Base-by-base conservation (phyloP, 2,797 vertebrate species). In the Phataginus tetradactyla region DNA sequence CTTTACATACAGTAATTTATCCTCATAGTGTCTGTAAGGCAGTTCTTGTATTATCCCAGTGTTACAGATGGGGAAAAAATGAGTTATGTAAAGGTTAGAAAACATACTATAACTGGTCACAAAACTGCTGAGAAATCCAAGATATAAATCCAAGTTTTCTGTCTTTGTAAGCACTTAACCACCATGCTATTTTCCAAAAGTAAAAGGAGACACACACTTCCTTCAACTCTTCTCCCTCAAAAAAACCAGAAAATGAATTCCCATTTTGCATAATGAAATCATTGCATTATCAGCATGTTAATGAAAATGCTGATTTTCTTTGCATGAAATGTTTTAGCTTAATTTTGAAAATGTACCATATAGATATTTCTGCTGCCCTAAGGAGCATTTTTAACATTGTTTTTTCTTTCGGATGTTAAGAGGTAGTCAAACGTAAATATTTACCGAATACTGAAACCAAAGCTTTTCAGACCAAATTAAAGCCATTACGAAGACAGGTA, bases 331-430 rank as follows among this genome's bases (percentile, higher is more conserved):
- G 15, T 64, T 45, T 45, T 84, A 59, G 64, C 51, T 78, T 91
- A 37, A 57, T 86, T 81, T 69, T 91, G 34, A 34, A 83, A 90
- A 86, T 34, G 8, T 42, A 12, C 17, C 17, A 8, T 72, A 0
- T 45, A 45, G 45, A 45, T 29, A 64, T 90, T 74, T 77, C 64
- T 84, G 53, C 45, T 69, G 49, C 90, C 64, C 11, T 45, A 68
- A 93, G 71, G 34, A 66, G 12, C 27, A 20, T 71, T 45, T 64
- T 90, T 42, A 87, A 83, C 25, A 32, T 68, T 92, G 71, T 75
- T 83, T 86, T 94, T 86, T 7, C 57, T 88, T 83, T 90, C 29
- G 55, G 14, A 90, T 84, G 57, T 94, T 92, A 87, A 32, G 74
- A 42, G 25, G 10, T 51, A 61, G 5, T 68, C 63, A 90, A 79